A percentile compares a stretch with the other conserved stretches of the same genome.
phyloP scores from a whole-genome alignment of 2,113 vertebrate genomes.

The Harpagus bidentatus region DNA sequence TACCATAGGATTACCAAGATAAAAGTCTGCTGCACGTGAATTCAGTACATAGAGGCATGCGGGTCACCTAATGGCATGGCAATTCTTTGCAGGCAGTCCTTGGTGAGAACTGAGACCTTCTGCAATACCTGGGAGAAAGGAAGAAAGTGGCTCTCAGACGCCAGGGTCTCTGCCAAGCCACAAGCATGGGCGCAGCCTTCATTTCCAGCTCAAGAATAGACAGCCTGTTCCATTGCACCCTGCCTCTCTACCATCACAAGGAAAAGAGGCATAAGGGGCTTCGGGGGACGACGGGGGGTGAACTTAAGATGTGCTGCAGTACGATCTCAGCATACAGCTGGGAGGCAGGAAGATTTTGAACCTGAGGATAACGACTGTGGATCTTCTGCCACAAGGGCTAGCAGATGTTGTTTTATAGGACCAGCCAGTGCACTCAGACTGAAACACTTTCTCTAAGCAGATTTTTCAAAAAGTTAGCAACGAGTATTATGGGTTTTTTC shows the following conservation, averaged over 20 bases:
- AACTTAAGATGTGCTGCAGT: background rate
- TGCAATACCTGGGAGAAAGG: background rate
- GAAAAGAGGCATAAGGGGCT: background rate
- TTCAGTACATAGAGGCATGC: fast-evolving
- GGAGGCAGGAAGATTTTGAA: background rate
- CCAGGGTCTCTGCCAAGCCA: background rate
- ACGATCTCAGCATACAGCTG: background rate
- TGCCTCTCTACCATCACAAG: background rate
- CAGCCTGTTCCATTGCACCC: background rate
- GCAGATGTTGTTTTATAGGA: background rate
- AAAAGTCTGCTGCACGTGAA: background rate
- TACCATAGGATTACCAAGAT: background rate
- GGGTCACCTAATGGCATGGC: background rate
- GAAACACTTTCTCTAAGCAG: background rate
- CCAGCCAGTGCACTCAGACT: background rate
- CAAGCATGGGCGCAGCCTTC: background rate
- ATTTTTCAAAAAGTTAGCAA: background rate
- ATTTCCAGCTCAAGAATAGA: background rate
- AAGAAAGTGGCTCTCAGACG: fast-evolving
- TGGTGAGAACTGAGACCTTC: background rate
- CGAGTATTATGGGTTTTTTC: fast-evolving
- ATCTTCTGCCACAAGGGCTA: background rate
- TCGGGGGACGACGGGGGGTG: no score
- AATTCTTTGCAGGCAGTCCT: background rate
- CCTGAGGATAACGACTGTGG: background rate